A percentile compares a stretch with the other conserved stretches of the same genome.
phyloP scores from a whole-genome alignment of 2,113 vertebrate genomes.

The Oreochromis spilurus region DNA sequence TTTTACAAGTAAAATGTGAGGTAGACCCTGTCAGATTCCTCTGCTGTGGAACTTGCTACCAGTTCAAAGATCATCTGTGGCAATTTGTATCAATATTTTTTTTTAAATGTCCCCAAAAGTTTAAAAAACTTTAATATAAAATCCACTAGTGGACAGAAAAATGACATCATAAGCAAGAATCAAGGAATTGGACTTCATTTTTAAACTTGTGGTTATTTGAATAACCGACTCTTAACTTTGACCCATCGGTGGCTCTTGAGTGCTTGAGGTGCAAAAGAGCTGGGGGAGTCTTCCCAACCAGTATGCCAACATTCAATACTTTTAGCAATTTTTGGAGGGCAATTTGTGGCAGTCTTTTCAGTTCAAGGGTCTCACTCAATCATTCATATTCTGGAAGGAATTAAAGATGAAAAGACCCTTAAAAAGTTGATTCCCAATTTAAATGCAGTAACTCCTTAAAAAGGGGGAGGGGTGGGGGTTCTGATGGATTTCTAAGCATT shows the following conservation, averaged over 20 bases:
- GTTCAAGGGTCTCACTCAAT: not conserved
- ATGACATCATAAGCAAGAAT: not conserved
- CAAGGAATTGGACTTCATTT: not conserved
- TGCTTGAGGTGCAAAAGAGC: not conserved
- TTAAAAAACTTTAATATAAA: not conserved
- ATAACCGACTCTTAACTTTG: not conserved
- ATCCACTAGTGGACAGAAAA: not conserved
- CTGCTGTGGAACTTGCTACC: not conserved
- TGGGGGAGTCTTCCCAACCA: not conserved
- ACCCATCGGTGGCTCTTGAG: not conserved
- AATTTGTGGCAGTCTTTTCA: not conserved
- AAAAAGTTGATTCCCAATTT: not conserved
- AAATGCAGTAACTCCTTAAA: not conserved
- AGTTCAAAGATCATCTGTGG: not conserved
- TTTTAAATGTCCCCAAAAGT: not conserved
- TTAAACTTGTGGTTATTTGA: not conserved
- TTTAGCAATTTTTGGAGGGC: not conserved
- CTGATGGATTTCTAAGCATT: not conserved
- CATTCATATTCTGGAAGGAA: not conserved
- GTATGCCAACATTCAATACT: not conserved
- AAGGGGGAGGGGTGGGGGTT: not conserved
- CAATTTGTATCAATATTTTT: not conserved
- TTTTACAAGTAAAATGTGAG: not conserved
- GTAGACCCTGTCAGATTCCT: not conserved
- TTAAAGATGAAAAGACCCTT: accelerated